Evolutionary conservation across 2,888 invertebrate species (phyloP), one percentile per base, ranked within the genome.

Genomic region (Acanthosepion esculentum): DNA sequence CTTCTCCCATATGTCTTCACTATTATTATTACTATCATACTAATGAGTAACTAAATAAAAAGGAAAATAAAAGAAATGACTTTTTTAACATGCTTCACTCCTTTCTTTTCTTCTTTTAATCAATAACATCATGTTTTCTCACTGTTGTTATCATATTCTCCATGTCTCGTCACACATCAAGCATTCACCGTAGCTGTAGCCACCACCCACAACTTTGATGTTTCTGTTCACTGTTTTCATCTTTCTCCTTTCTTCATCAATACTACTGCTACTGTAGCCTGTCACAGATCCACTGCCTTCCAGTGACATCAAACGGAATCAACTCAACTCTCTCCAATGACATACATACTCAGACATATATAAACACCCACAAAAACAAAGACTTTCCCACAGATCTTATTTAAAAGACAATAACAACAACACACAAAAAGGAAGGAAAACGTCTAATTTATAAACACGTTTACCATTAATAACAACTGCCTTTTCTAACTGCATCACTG

Each of bases 401-500:
- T 33, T 78, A n/a, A n/a, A 78, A 12, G n/a, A 78, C 15, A 33
- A 78, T 4, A 33, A 78, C 15, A 48, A 93, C 15, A 93, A 8
- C 53, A 48, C 50, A 93, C 53, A 93, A 93, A 50, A n/a, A 50
- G 50, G 29, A 93, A 50, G 23, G 53, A 48, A 26, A 48, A 93
- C n/a, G n/a, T 26, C 29, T 53, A 93, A 93, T 92, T 48, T 50
- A 48, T 48, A 29, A 41, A 93, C 50, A 26, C 48, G 26, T 53
- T 41, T 50, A 26, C 93, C n/a, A 53, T 93, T 50, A 50, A 93
- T 78, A 78, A 29, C 48, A 50, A 93, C 50, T 93, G 53, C 48
- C 12, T 93, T 93, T 53, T 93, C 29, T 93, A 33, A 93, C 50
- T 53, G 53, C 48, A 93, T 48, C n/a, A 93, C 93, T 93, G 48